Evolutionary conservation across 2,797 vertebrate species (phyloP).

Genomic region (Numenius phaeopus): DNA sequence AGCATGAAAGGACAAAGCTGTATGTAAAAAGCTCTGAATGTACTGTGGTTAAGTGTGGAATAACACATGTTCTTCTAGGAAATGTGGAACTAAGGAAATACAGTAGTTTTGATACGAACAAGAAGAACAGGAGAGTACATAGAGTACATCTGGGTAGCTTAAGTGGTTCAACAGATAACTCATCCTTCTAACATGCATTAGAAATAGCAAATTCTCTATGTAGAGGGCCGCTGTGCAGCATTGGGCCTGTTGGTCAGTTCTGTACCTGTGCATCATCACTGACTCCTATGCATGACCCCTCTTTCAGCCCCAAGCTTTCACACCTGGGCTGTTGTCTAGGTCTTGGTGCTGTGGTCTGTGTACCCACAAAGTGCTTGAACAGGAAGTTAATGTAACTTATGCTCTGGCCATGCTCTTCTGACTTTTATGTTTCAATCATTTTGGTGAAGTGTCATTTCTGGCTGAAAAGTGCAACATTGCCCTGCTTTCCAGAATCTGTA

Average conservation of each 20-base stretch:
- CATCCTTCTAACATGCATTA: background rate
- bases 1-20: background rate
- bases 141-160: background rate
- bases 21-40: background rate
- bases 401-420: background rate
- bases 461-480: background rate
- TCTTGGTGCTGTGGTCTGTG: background rate
- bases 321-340: background rate
- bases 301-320: background rate
- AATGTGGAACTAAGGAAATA: background rate
- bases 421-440: background rate
- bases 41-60: background rate
- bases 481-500: background rate
- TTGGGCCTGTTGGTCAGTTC: background rate
- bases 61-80: background rate
- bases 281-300: background rate
- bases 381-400: background rate
- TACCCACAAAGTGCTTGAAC: background rate
- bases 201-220: background rate
- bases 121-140: background rate
- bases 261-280: background rate
- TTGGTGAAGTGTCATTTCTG: background rate
- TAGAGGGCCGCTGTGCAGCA: rapidly evolving
- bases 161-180: background rate
- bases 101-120: background rate